phyloP scores from a whole-genome alignment of 2,888 invertebrate species.

The Aphelenchoides bicaudatus region DNA sequence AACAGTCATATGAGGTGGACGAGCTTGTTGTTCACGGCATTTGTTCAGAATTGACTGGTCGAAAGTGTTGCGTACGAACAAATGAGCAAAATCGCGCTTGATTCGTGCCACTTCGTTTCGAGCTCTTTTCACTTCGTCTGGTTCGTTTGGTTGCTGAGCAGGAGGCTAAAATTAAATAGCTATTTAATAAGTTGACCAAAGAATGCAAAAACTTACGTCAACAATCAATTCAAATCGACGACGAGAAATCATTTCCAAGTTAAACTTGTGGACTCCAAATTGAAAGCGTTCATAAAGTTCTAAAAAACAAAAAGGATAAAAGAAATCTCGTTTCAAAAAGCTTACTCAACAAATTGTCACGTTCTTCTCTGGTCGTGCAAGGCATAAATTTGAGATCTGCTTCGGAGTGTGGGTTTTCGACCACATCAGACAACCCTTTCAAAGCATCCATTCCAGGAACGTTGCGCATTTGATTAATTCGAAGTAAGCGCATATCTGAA shows the following conservation, averaged over 20 bases:
- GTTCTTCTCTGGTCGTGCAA: slow-evolving; percentile 1
- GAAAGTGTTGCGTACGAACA: slow-evolving; percentile 9
- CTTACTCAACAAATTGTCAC: neutral
- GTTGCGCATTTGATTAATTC: slow-evolving; percentile 7
- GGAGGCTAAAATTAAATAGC: slow-evolving; percentile 4
- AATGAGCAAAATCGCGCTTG: slow-evolving; percentile 12
- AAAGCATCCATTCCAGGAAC: slow-evolving; percentile 14
- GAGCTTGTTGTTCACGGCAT: neutral
- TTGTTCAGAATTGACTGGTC: slow-evolving; percentile 10
- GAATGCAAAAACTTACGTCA: slow-evolving; percentile 1
- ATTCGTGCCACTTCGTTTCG: slow-evolving; percentile 1
- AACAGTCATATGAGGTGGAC: neutral
- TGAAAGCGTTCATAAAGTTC: slow-evolving; percentile 1
- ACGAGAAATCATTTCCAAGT: slow-evolving; percentile 12
- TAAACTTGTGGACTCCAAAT: slow-evolving; percentile 15
- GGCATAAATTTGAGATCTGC: slow-evolving; percentile 12
- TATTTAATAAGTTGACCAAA: neutral
- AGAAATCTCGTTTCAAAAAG: neutral
- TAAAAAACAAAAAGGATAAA: neutral
- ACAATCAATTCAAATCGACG: slow-evolving; percentile 16
- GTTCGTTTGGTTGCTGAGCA: slow-evolving; percentile 15
- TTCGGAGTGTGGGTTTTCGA: slow-evolving; percentile 13
- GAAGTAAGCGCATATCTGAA: neutral
- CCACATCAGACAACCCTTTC: slow-evolving; percentile 2
- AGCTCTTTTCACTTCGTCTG: slow-evolving; percentile 13